Evolutionary conservation across 2,797 vertebrate genomes (phyloP).

Genomic region (Pelochelys cantorii): DNA sequence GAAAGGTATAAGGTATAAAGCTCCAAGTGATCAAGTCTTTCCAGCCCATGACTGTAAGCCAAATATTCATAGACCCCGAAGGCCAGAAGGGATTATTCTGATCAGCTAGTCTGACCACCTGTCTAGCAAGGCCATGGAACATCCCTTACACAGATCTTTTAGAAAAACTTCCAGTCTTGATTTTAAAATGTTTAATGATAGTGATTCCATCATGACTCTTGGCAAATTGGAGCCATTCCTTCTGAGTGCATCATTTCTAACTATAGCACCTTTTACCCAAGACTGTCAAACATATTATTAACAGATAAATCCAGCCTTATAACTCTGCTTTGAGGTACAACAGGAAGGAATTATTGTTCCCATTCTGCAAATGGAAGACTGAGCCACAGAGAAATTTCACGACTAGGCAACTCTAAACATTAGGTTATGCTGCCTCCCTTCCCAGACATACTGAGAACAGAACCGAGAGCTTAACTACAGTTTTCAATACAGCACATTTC

Average conservation of each 20-base stretch:
- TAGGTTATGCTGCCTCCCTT: fast-evolving
- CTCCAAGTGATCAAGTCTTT: constrained; percentile 30
- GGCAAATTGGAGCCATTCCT: constrained; percentile 34
- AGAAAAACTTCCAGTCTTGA: background rate
- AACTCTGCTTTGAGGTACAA: background rate
- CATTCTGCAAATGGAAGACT: constrained; percentile 21
- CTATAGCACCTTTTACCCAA: background rate
- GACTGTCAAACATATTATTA: constrained; percentile 17
- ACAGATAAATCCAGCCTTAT: background rate
- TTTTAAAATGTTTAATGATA: background rate
- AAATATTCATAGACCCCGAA: constrained; percentile 36
- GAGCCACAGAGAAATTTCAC: constrained; percentile 50
- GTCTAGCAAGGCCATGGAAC: background rate
- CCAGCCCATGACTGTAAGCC: constrained; percentile 43
- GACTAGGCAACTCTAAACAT: background rate
- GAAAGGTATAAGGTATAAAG: constrained; percentile 28
- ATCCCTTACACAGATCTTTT: background rate
- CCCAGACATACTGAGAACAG: fast-evolving
- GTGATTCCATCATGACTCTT: background rate
- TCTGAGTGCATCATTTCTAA: background rate
- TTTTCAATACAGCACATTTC: background rate
- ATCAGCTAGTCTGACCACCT: background rate
- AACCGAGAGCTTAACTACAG: background rate
- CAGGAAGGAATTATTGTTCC: constrained; percentile 55
- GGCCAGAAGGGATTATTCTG: background rate